Conservation (phyloP, 2,797 vertebrate genomes). For the Novumbra hubbsi region DNA sequence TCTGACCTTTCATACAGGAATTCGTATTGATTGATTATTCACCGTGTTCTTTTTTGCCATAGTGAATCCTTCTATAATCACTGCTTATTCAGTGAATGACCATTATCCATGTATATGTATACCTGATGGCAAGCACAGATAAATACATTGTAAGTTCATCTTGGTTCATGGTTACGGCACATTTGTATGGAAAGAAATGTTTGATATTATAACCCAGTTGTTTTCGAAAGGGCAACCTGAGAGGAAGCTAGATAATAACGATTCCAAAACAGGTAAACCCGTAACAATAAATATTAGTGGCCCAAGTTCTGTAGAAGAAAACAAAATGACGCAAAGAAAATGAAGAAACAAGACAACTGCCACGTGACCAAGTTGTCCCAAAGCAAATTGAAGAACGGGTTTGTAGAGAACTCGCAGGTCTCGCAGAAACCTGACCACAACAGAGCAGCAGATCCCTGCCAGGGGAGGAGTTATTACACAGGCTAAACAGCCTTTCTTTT, state of each 20-base stretch:
- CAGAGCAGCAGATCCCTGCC: constrained; percentile 26
- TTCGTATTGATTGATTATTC: constrained; percentile 16
- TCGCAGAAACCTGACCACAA: constrained; percentile 9
- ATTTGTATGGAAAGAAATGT: not conserved
- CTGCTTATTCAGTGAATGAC: not conserved
- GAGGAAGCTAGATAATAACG: not conserved
- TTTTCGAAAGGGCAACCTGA: not conserved
- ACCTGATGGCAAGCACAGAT: not conserved
- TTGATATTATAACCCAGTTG: not conserved
- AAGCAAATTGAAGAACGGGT: constrained; percentile 37
- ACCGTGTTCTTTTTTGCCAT: not conserved
- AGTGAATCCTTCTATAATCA: not conserved
- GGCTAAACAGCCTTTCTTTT: constrained; percentile 23
- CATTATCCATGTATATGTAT: not conserved
- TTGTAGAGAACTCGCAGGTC: constrained; percentile 16
- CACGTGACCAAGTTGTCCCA: constrained; percentile 18
- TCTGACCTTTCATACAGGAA: constrained; percentile 24
- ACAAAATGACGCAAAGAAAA: not conserved
- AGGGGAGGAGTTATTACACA: constrained; percentile 22
- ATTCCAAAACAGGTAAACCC: not conserved
- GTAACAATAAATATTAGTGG: not conserved
- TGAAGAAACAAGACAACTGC: not conserved
- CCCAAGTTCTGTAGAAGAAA: not conserved
- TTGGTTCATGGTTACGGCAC: not conserved
- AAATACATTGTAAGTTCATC: not conserved